phyloP scores from a whole-genome alignment of 2,113 vertebrate genomes.

The Grammomys dolichurus region DNA sequence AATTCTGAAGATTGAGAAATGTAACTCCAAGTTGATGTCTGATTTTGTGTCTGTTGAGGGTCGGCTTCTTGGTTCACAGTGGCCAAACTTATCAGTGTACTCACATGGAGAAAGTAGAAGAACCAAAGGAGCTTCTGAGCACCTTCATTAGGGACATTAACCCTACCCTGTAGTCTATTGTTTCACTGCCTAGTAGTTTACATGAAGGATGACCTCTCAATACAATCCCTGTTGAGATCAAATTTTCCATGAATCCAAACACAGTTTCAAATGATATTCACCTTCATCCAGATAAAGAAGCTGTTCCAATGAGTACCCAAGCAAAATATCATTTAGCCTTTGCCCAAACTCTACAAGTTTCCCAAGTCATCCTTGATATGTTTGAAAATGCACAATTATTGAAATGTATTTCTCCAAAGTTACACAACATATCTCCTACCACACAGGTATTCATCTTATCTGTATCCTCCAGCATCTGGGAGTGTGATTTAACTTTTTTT shows the following conservation, averaged over 20 bases:
- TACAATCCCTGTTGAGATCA: neutral
- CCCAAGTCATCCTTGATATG: neutral
- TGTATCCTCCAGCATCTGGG: neutral
- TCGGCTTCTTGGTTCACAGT: neutral
- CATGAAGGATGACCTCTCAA: neutral
- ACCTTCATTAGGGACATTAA: neutral
- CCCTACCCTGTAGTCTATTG: neutral
- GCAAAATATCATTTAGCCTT: neutral
- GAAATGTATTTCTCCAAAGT: neutral
- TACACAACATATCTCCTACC: neutral
- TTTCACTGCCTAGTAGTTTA: neutral
- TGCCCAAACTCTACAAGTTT: neutral
- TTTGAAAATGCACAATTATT: constrained; percentile 48
- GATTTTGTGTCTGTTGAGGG: neutral
- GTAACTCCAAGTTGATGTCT: neutral
- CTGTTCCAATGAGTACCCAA: neutral
- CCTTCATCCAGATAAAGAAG: neutral
- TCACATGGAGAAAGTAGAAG: neutral
- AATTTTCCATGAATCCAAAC: neutral
- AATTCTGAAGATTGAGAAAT: neutral
- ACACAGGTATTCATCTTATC: neutral
- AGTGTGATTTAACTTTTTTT: neutral
- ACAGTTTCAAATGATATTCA: neutral
- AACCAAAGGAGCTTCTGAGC: neutral
- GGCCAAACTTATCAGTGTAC: neutral